Base-by-base conservation (phyloP, 2,888 invertebrate genomes). In the Drosophila gaucha region DNA sequence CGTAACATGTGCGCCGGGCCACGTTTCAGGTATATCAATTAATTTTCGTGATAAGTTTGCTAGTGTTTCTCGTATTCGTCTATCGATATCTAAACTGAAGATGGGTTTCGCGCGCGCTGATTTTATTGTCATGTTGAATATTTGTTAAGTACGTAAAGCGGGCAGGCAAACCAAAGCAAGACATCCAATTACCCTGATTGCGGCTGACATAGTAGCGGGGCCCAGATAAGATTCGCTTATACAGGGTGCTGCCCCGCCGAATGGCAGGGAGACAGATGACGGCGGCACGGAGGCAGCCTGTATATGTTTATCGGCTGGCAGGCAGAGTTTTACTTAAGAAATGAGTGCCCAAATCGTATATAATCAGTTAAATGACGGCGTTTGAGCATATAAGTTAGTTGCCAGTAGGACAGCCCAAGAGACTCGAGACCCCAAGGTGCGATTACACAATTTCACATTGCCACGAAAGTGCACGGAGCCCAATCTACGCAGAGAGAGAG, bases 321-420 rank as follows among this genome's bases (percentile, higher is more conserved):
- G 52, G 52, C 62, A 54, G 62, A 59, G 58, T 47, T 63, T 64
- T 63, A 44, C 41, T 74, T 83, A 74, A 80, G 67, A 80, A 69
- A 60, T 55, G 63, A 64, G 70, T 63, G 67, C 69, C 51, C 67
- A 71, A 75, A 70, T 72, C 74, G 58, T 74, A 80, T 73, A 68
- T 74, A 78, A 86, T 86, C 89, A 90, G 90, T 89, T 80, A 79
- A 80, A 71, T 70, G 74, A 78, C 79, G 83, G 78, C 89, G 79
- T 80, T 88, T 72, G 74, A 62, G 64, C 71, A 72, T 70, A 58
- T 38, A 77, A 74, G 66, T 78, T 68, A 58, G 56, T 30, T 28
- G 43, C 20, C 38, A 36, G 14, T 28, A 39, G 57, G 26, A 43
- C 26, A 14, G 28, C 16, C 49, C 14, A 6, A 31, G n/a, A 54